Evolutionary conservation across 1,140 invertebrate species (phyloP).

Genomic region (Rhyzopertha dominica): DNA sequence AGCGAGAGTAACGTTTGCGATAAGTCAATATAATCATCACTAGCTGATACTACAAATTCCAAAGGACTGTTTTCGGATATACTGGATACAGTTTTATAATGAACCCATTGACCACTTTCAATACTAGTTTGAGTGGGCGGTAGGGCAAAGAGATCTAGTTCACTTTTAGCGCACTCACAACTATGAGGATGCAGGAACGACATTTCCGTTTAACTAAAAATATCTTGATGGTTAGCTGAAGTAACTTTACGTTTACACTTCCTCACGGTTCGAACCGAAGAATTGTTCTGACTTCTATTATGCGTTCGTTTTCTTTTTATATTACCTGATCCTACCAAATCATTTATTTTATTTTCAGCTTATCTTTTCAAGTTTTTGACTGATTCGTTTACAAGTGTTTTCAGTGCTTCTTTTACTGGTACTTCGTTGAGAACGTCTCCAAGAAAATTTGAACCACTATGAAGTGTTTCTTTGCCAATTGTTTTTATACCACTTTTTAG

Average conservation of each 20-base stretch:
- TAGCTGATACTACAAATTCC: slow-evolving; percentile 43
- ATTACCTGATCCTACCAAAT: slow-evolving; percentile 26
- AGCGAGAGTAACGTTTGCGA: slow-evolving; percentile 3
- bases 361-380: slow-evolving; percentile 34
- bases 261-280: slow-evolving; percentile 1
- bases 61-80: slow-evolving; percentile 40
- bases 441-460: slow-evolving; percentile 2
- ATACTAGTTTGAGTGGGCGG: slow-evolving; percentile 45
- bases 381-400: slow-evolving; percentile 25
- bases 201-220: slow-evolving; percentile 23
- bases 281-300: slow-evolving; percentile 6
- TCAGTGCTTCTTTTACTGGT: slow-evolving; percentile 25
- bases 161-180: slow-evolving; percentile 38
- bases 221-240: slow-evolving; percentile 5
- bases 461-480: slow-evolving; percentile 29
- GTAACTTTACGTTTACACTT: slow-evolving; percentile 11
- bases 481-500: slow-evolving; percentile 28
- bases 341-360: slow-evolving; percentile 28
- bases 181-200: slow-evolving; percentile 23
- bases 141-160: slow-evolving; percentile 47
- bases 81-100: slow-evolving; percentile 45
- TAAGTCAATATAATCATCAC: slow-evolving; percentile 23
- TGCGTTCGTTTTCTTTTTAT: slow-evolving; percentile 21
- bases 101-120: slow-evolving; percentile 34
- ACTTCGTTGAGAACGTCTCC: slow-evolving; percentile 9